Evolutionary conservation across 2,113 vertebrate species (phyloP), one percentile per base, ranked within the genome.

Genomic region (Solenodon paradoxus): DNA sequence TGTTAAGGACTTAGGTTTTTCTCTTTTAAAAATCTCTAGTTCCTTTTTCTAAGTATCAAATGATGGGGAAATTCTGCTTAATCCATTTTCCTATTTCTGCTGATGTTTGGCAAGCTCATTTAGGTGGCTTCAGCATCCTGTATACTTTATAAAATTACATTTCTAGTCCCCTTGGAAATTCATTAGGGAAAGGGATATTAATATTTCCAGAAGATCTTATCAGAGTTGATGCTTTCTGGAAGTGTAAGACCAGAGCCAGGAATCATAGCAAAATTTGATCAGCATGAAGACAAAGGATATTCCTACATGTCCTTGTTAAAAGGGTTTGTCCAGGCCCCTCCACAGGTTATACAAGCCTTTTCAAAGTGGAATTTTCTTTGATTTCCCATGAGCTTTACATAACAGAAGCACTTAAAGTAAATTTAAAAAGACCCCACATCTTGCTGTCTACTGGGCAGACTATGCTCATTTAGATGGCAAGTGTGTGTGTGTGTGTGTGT

Each of bases 121-220:
- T 88, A 83, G 35, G 7, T 30, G 68, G 45, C 45, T 53, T 66
- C 86, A 47, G 16, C 17, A 13, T 51, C 12, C 35, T 75, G 24
- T 32, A 17, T 69, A 6, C 72, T 79, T 55, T 69, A 47, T 47
- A 35, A 89, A 68, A 9, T 20, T 59, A 47, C 3, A 19, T 59
- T 55, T 87, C 47, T 81, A 30, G 17, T 85, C 20, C 19, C 53
- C 57, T 35, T 30, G 57, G 71, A 88, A 86, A 92, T 51, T 71
- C 57, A 80, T 93, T 51, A 40, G 30, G 42, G 22, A 82, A 69
- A 79, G 40, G 45, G 53, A 30, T 72, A 10, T 59, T 42, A 42
- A 82, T 26, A 26, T 87, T 95, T 97, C 64, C 59, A 59, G 80
- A 93, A 90, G 72, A 77, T 19, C 32, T 57, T 84, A 38, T 72